Base-by-base conservation (phyloP, 2,888 invertebrate genomes). In the Diaprepes abbreviatus region DNA sequence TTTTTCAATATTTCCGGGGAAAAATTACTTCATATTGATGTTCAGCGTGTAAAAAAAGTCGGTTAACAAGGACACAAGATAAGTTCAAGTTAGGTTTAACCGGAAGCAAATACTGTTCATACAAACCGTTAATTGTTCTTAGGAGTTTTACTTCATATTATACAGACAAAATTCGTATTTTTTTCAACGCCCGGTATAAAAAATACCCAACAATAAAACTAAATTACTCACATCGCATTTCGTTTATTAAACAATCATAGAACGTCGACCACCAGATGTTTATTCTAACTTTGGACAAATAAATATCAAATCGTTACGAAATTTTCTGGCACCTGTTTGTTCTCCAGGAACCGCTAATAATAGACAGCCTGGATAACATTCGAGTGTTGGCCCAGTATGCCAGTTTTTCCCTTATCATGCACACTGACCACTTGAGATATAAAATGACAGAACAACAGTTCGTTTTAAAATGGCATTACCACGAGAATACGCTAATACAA, bases 401-500 rank as follows among this genome's bases (percentile, higher is more conserved):
- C 65, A 73, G 78, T 78, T 79, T 80, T 78, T 78, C 77, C 77
- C 76, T 77, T 74, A 75, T 75, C 77, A 75, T 70, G 70, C 71
- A 74, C 75, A 74, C 78, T 73, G 75, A 74, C 73, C 66, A 52
- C 60, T 17, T 70, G 66, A 40, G 21, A 40, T 31, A 57, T 40
- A 50, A 50, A 12, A 70, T 70, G 70, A 48, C 70, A n/a, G 72
- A 79, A 45, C 79, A 84, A 76, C 83, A 84, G 73, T 83, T 82
- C 74, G 80, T 84, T 65, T 75, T 84, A 38, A 78, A 82, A 65
- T 84, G 84, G 84, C 83, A 84, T 73, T 83, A 81, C 67, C 84
- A 84, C 75, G 83, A 83, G 74, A 75, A 80, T 12, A 83, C 84
- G 3, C 87, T 94, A 52, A 86, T 94, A 72, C 91, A 91, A 77